phyloP scores from a whole-genome alignment of 2,113 vertebrate species.

The Indicator maculatus region DNA sequence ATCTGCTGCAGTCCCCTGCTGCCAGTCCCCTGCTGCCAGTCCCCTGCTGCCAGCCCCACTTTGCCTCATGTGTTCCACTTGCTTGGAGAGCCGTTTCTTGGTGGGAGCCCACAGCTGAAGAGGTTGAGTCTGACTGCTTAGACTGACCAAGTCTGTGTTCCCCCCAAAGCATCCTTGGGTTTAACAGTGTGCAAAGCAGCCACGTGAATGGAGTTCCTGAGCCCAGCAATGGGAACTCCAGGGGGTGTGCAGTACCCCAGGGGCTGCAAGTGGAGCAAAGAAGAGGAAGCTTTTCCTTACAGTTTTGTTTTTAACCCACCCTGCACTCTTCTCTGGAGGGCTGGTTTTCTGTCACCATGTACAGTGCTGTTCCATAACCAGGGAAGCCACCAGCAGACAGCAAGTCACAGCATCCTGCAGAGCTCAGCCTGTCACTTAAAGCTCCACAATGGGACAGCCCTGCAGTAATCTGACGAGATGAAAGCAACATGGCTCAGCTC shows the following conservation, averaged over 20 bases:
- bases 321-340: background rate
- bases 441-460: background rate
- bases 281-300: background rate
- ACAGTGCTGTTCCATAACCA: fast-evolving
- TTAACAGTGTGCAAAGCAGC: background rate
- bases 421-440: background rate
- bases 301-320: background rate
- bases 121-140: background rate
- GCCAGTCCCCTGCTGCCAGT: background rate
- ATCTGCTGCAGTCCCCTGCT: background rate
- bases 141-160: background rate
- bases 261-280: background rate
- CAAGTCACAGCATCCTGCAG: background rate
- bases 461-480: background rate
- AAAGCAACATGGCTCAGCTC: background rate
- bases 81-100: background rate
- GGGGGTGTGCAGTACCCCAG: background rate
- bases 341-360: background rate
- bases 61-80: background rate
- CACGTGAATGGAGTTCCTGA: background rate
- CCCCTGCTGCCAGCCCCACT: background rate
- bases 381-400: background rate
- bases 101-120: background rate
- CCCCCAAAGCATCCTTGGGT: background rate
- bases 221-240: background rate